Evolutionary conservation across 2,888 invertebrate species (phyloP), one percentile per base, ranked within the genome.

Genomic region (Podotricha telesiphe): DNA sequence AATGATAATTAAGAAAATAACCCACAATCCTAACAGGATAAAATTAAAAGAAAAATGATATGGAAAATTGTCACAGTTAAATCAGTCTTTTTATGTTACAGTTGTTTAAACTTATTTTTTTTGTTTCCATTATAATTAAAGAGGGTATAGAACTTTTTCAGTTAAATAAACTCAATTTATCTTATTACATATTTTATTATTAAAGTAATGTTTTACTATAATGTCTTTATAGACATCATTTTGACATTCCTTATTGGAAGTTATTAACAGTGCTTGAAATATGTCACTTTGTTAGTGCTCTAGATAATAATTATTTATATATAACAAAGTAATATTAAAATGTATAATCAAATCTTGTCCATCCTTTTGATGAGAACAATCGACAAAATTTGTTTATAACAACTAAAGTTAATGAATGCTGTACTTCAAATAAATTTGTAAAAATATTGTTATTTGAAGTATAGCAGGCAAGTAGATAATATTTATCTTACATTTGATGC

Each of bases 401-500:
- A 64, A 80, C 81, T 80, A 81, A 86, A 59, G 77, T 82, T 87
- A 86, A 80, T 78, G 22, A 40, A 73, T 73, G 71, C 70, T 69
- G 72, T 68, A 74, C 75, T 70, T 71, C 74, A 71, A 58, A 74
- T 68, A 74, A 67, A 66, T 78, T 77, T 65, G 63, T 48, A 62
- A 66, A 64, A 66, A 65, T 68, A 68, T 71, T 77, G 77, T 76
- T 79, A 59, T 80, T 85, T 84, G 79, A 79, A 87, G 86, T 85
- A 86, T 75, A 79, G 75, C 83, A 86, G 82, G 81, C 73, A 75
- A 82, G 86, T 84, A 91, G 92, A 92, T 92, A 91, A 91, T 79
- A 91, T 89, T 82, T 91, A 92, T 91, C 91, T 92, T 92, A 92
- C 92, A 89, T 88, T 88, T 79, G 87, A 92, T 92, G 92, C 92